Conservation (phyloP, 2,797 vertebrate genomes). For the Leptoclinus maculatus region DNA sequence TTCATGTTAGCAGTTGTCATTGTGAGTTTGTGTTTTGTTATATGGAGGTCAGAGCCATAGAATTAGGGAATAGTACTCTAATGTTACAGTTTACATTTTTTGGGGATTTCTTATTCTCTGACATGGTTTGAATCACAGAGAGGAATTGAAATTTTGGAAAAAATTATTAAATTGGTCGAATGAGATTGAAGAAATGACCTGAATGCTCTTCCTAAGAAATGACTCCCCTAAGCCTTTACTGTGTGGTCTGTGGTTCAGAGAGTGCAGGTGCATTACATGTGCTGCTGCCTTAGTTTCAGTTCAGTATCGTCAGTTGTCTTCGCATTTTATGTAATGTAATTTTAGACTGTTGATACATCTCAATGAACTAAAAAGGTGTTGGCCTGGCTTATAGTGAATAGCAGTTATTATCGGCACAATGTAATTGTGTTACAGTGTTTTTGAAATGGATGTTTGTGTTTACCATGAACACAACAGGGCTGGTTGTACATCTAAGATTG, state of each 20-base stretch:
- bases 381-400: background rate
- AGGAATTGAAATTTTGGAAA: background rate
- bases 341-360: background rate
- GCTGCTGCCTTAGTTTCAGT: slow-evolving; percentile 38
- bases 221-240: background rate
- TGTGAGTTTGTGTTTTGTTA: background rate
- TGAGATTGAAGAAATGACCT: slow-evolving; percentile 1
- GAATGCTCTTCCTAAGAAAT: background rate
- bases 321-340: background rate
- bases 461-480: background rate
- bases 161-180: background rate
- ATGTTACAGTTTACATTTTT: background rate
- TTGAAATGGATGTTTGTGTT: background rate
- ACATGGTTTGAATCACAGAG: background rate
- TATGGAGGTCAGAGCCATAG: background rate
- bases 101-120: background rate
- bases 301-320: background rate
- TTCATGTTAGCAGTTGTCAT: slow-evolving; percentile 17
- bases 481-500: background rate
- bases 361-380: background rate
- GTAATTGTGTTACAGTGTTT: background rate
- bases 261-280: slow-evolving; percentile 7
- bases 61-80: background rate
- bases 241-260: background rate
- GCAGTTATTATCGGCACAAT: background rate